phyloP scores from a whole-genome alignment of 2,113 vertebrate genomes.

The Lota lota region DNA sequence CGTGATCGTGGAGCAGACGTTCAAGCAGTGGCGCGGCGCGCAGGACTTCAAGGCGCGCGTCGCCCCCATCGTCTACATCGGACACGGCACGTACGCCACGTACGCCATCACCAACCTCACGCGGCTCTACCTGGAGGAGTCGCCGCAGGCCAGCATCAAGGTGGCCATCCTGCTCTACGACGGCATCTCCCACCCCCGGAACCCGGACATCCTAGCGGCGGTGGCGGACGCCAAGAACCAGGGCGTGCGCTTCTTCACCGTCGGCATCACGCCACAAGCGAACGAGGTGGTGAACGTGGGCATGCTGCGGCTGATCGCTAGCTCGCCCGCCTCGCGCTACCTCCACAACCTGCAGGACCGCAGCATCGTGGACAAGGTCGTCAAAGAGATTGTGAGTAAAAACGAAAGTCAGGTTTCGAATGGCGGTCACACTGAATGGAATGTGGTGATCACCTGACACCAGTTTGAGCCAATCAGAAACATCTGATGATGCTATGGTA shows the following conservation, averaged over 20 bases:
- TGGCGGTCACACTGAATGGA: no score
- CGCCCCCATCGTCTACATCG: slow-evolving; percentile 78
- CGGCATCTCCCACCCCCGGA: slow-evolving; percentile 84
- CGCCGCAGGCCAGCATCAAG: slow-evolving; percentile 71
- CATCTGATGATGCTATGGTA: no score
- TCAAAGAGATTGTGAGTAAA: slow-evolving; percentile 82
- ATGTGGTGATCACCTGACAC: no score
- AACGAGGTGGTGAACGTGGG: slow-evolving; percentile 76
- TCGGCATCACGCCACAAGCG: slow-evolving; percentile 84
- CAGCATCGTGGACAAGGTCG: slow-evolving; percentile 76
- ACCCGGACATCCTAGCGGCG: slow-evolving; percentile 85
- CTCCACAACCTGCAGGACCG: slow-evolving; percentile 86
- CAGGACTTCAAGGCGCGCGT: slow-evolving; percentile 79
- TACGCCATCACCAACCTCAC: slow-evolving; percentile 92
- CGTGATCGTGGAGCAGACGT: slow-evolving; percentile 83
- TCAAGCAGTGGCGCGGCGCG: slow-evolving; percentile 80
- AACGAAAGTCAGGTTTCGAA: no score
- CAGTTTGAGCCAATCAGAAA: no score
- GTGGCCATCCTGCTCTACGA: slow-evolving; percentile 83
- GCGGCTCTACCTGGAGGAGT: slow-evolving; percentile 82
- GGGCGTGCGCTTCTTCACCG: slow-evolving; percentile 81
- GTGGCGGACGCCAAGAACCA: slow-evolving; percentile 84
- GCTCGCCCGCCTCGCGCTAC: slow-evolving; percentile 76
- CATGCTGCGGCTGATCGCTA: slow-evolving; percentile 80
- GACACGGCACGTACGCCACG: slow-evolving; percentile 87